Evolutionary conservation across 2,888 invertebrate genomes (phyloP), one percentile per base, ranked within the genome.

Genomic region (Microchrysa polita): DNA sequence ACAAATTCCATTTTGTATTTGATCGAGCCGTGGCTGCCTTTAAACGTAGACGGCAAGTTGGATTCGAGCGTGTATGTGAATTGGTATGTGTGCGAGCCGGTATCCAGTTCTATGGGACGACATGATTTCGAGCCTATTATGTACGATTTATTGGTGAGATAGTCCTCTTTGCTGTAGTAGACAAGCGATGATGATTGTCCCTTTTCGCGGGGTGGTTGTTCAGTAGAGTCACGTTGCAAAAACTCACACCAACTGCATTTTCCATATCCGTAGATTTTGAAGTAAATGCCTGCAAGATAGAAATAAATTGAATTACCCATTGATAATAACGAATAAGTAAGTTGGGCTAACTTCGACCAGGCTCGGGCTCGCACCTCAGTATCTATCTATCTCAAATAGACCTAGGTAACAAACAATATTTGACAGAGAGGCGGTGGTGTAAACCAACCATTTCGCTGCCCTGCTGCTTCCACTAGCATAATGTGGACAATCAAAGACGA

Each of bases 191-290:
- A 81, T 5, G 82, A 79, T 23, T 81, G 80, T 42, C 81, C 80
- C 76, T 83, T 83, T 74, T 80, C 81, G 71, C 72, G 44, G 1
- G 73, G 52, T 9, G 73, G 27, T 52, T 71, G 59, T 18, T 69
- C 55, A 7, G 27, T 7, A 4, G 77, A 74, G 69, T 83, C 83
- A 75, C 83, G 81, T 22, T 82, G 81, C 57, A 84, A 76, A 63
- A 84, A 81, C 79, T 84, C 84, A 74, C 82, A 81, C 84, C 84
- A 84, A 76, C 83, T 83, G 78, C 84, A 84, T 79, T 84, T 84
- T 5, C 84, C 85, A 61, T 84, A 83, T 20, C 83, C 84, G 34
- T 81, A 81, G 7, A 84, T 81, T 78, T 83, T 82, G n/a, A 83
- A 79, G 79, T 82, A 83, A 4, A 84, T 82, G 20, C 84, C 84